Percentiles rank a stretch among this genome's conserved stretches.
Evolutionary conservation across 2,888 invertebrate genomes (phyloP).

Genomic region (Lagria hirta): DNA sequence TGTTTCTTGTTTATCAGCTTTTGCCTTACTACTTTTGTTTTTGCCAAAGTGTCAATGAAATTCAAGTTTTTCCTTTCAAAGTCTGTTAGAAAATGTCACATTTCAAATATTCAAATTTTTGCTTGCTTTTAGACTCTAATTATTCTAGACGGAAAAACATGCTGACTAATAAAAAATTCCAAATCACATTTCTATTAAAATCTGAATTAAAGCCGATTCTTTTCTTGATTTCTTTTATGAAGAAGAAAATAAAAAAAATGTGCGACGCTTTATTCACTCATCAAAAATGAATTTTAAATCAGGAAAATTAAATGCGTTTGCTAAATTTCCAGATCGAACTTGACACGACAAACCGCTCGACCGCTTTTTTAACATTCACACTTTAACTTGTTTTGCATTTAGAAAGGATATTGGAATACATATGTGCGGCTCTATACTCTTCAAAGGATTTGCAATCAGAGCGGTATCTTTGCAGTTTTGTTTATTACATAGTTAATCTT

Average conservation of each 20-base stretch:
- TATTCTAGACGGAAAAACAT: no score
- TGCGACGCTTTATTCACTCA: conserved; percentile 7
- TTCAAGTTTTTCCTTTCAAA: no score
- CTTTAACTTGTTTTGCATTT: conserved; percentile 24
- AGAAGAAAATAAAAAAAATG: conserved; percentile 4
- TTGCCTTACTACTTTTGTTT: no score
- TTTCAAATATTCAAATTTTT: no score
- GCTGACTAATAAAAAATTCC: conserved; percentile 7
- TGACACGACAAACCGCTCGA: conserved; percentile 13
- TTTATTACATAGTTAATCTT: no score
- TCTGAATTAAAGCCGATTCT: conserved; percentile 9
- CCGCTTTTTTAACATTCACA: conserved; percentile 15
- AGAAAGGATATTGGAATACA: conserved; percentile 28
- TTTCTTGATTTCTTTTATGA: neutral
- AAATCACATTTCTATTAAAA: conserved; percentile 11
- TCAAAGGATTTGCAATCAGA: conserved; percentile 25
- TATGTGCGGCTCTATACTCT: conserved; percentile 29
- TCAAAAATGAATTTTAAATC: conserved; percentile 19
- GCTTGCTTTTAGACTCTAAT: no score
- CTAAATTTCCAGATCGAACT: conserved; percentile 19
- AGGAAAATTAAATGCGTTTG: conserved; percentile 15
- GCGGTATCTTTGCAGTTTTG: no score
- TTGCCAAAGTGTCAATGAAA: no score
- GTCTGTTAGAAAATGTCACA: no score
- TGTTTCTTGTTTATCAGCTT: no score